Conservation (phyloP, 2,888 invertebrate species). For the Parapristionchus giblindavisi region DNA sequence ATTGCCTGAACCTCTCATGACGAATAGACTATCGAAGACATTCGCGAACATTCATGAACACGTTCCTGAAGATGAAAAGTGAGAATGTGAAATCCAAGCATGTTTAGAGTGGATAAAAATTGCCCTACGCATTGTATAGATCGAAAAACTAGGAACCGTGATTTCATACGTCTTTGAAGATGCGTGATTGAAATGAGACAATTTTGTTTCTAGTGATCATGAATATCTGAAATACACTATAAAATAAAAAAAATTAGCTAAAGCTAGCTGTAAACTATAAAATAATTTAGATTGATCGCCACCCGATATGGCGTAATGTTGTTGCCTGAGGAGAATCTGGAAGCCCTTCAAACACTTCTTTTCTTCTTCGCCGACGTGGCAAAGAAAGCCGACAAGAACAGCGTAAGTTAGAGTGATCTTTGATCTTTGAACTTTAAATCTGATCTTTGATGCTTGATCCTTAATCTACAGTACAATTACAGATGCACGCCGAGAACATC, state of each 20-base stretch:
- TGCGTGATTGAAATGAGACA: too few species aligned
- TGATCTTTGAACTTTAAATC: neutral
- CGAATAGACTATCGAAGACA: constrained; percentile 91
- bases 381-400: constrained; percentile 72
- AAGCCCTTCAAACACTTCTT: constrained; percentile 86
- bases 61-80: constrained; percentile 55
- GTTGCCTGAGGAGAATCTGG: constrained; percentile 92
- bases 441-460: neutral
- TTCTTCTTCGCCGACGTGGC: constrained; percentile 84
- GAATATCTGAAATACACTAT: too few species aligned
- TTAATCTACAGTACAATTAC: constrained; percentile 69
- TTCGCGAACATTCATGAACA: constrained; percentile 81
- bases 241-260: too few species aligned
- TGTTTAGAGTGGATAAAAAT: too few species aligned
- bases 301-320: constrained; percentile 87
- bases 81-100: too few species aligned
- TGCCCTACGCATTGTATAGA: too few species aligned
- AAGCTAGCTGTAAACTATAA: neutral
- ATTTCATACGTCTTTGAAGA: too few species aligned
- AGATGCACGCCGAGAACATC: constrained; percentile 94
- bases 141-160: too few species aligned
- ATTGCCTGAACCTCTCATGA: constrained; percentile 89
- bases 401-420: constrained; percentile 69
- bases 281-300: constrained; percentile 78
- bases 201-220: too few species aligned